A percentile compares a stretch with the other conserved stretches of the same genome.
These are phyloP conservation scores for Xiphydria camelus DNA, from an alignment of 2,888 invertebrate species.

Conservation along the genomic window DNA sequence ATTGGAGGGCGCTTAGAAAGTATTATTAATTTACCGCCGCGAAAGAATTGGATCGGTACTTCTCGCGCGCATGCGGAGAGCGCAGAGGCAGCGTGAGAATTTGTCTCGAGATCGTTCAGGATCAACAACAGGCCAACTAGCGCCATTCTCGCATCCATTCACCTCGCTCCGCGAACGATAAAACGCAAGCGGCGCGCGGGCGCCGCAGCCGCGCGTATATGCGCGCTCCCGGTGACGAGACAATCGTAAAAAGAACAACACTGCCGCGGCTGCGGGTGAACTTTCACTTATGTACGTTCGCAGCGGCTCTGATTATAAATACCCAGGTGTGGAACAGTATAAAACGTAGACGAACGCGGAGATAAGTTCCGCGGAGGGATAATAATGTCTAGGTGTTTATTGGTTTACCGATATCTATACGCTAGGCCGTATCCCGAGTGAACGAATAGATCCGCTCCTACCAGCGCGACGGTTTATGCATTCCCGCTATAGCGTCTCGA, in stretches of 20 bases:
- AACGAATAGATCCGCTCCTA: no score
- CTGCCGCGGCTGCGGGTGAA: slow-evolving; percentile 28
- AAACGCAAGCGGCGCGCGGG: neutral
- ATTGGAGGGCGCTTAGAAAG: neutral
- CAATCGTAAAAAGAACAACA: slow-evolving; percentile 8
- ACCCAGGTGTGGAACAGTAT: slow-evolving; percentile 21
- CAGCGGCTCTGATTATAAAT: slow-evolving; percentile 30
- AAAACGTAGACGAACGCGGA: slow-evolving; percentile 27
- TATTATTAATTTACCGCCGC: no score
- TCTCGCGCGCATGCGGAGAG: no score
- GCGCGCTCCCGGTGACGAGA: slow-evolving; percentile 3
- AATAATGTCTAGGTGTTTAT: slow-evolving; percentile 37
- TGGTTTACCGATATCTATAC: slow-evolving; percentile 9
- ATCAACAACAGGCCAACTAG: slow-evolving; percentile 10
- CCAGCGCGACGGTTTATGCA: no score
- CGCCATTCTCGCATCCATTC: slow-evolving; percentile 25
- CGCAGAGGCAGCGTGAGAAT: slow-evolving; percentile 35
- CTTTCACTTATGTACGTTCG: slow-evolving; percentile 29
- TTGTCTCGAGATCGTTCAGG: slow-evolving; percentile 32
- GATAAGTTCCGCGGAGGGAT: slow-evolving; percentile 28
- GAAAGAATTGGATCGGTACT: neutral
- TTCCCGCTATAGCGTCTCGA: no score
- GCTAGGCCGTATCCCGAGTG: no score
- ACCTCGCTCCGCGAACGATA: neutral
- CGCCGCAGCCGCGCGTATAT: no score